These are phyloP conservation scores for Cephus pygmeus DNA, from an alignment of 2,888 invertebrate genomes.

Conservation along the genomic window DNA sequence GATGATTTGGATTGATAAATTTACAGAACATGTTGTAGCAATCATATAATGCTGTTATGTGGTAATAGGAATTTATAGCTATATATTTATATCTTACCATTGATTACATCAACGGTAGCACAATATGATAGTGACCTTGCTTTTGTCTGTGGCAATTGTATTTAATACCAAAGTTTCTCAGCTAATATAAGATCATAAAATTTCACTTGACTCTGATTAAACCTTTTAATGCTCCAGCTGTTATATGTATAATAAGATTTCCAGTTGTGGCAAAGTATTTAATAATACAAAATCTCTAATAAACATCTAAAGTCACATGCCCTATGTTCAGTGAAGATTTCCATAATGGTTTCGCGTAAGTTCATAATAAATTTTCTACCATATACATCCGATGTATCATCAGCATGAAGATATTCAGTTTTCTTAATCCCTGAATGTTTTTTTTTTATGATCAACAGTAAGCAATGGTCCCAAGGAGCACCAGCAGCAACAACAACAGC, in stretches of 20 bases:
- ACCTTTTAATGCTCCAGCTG: background rate
- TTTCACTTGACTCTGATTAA: background rate
- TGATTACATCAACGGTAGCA: background rate
- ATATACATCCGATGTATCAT: background rate
- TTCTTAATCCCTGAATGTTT: background rate
- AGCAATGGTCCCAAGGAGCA: conserved; percentile 66
- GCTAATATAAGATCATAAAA: background rate
- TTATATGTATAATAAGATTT: background rate
- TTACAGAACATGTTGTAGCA: background rate
- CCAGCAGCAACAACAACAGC: conserved; percentile 55
- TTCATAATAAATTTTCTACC: background rate
- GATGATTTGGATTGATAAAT: background rate
- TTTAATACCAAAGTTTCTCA: background rate
- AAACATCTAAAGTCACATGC: background rate
- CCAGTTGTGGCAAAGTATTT: background rate
- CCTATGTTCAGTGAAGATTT: background rate
- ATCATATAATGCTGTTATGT: background rate
- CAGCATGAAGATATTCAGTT: background rate
- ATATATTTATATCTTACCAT: background rate
- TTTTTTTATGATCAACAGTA: conserved; percentile 40
- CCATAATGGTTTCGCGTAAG: background rate
- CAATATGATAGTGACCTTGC: background rate
- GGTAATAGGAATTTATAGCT: background rate
- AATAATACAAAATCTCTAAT: background rate
- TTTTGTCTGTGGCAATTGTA: background rate